Base-by-base conservation (phyloP, 2,888 invertebrate species). In the Rotaria socialis region DNA sequence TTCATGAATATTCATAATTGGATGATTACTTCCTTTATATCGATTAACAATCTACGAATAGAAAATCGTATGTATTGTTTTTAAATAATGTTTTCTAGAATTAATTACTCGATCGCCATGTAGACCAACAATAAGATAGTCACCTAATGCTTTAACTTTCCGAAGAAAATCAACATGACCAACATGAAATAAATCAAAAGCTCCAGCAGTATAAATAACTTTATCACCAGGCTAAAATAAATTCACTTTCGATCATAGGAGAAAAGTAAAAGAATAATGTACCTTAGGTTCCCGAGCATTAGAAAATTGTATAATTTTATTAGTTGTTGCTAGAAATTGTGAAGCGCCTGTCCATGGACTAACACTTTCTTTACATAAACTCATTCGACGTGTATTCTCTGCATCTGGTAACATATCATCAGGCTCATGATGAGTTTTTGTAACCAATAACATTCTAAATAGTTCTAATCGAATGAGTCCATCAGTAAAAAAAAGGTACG, bases 1-100 rank as follows among this genome's bases (percentile, higher is more conserved):
- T 92, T 99, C 99, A 91, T 99, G 97, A 85, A 99, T 93, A 92
- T 97, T 98, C 99, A 99, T 99, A 88, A 99, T 99, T 5, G 99
- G 99, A 91, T 96, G 97, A 92, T 99, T 99, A 89, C 96, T 85
- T 94, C 91, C 91, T 89, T 91, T 91, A 88, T 90, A 90, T 86
- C 90, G 88, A 88, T 90, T 91, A 24, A 91, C 91, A 84, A 89
- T 89, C 91, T 91, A 88, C n/a, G 88, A 88, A 67, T 60, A n/a
- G n/a, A 41, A 43, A 55, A 75, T 10, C 11, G 24, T 35, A 1
- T 4, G 16, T 52, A 6, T 5, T 27, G 7, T 60, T 3, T 27
- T 27, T 8, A 67, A 35, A 55, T 55, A 16, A 5, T 11, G 11
- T 52, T 52, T 60, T 60, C 1, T 27, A 19, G 3, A 67, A 67